Evolutionary conservation across 2,113 vertebrate species (phyloP), one percentile per base, ranked within the genome.

Genomic region (Xerus inauris): DNA sequence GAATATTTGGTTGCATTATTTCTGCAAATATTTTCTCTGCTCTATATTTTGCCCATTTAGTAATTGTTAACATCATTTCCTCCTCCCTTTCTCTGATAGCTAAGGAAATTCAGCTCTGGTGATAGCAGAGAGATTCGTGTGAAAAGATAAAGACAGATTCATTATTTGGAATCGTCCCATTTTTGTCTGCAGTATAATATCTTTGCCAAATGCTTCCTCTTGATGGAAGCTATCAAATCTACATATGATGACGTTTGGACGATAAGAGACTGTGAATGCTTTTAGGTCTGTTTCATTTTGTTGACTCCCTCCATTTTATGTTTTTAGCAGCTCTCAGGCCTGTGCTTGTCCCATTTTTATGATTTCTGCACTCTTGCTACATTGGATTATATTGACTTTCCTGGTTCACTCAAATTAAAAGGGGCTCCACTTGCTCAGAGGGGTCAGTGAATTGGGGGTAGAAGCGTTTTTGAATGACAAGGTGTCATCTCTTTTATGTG

Each of bases 71-170:
- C 19, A 45, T 12, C 22, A 72, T 40, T 94, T 84, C 7, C 20
- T 19, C 1, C 42, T 89, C 9, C n/a, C 5, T 76, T 72, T 80
- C 42, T 71, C 24, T 86, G 42, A 11, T n/a, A 62, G n/a, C 28
- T 40, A 69, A 75, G 72, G 42, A 65, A 82, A 93, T 30, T 8
- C 40, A 88, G 47, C 13, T 80, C 91, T 91, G 49, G 57, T 40
- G n/a, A 6, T 14, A 65, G 45, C 30, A 11, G 19, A 83, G 84
- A 93, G 83, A 38, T 71, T 75, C 38, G 40, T 76, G n/a, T 88
- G 65, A 3, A 49, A 95, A 84, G 57, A 62, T 80, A 40, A 88
- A 93, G 26, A 49, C 64, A 95, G 85, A 73, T 84, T 93, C n/a
- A 49, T 79, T 71, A 38, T 64, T 35, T 89, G 47, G 24, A 72